Conservation (phyloP, 2,113 vertebrate genomes). For the Cromileptes altivelis region DNA sequence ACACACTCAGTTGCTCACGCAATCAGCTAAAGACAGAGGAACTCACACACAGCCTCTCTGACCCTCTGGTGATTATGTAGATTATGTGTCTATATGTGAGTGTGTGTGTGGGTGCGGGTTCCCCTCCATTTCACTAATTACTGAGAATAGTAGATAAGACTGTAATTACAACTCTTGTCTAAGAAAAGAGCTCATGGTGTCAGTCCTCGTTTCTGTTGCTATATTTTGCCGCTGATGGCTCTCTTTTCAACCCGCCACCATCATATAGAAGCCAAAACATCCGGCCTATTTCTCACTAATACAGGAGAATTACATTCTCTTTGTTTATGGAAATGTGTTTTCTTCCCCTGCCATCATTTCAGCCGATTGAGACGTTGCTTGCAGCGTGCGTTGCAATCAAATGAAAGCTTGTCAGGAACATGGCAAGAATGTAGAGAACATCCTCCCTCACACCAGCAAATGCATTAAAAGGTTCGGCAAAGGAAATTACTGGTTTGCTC, state of each 20-base stretch:
- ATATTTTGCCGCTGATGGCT: neutral
- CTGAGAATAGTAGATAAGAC: constrained; percentile 67
- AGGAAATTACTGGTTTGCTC: neutral
- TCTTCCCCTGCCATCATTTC: neutral
- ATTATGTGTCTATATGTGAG: constrained; percentile 37
- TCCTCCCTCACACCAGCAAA: neutral
- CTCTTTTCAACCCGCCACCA: neutral
- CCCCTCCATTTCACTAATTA: constrained; percentile 70
- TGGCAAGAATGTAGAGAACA: neutral
- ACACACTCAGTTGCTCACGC: constrained; percentile 8
- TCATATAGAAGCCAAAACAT: constrained; percentile 6
- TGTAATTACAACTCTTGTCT: constrained; percentile 67
- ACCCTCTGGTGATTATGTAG: constrained; percentile 66
- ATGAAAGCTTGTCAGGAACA: neutral
- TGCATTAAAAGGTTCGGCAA: neutral
- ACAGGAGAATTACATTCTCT: neutral
- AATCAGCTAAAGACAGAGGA: constrained; percentile 46
- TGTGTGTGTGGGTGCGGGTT: constrained; percentile 8
- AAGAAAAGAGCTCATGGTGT: constrained; percentile 45
- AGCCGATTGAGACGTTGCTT: constrained; percentile 8
- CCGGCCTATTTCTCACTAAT: neutral
- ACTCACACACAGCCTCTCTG: constrained; percentile 43
- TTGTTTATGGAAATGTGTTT: constrained; percentile 25
- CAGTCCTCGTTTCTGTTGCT: constrained; percentile 38
- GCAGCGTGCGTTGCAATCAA: neutral